Evolutionary conservation across 1,140 invertebrate genomes (phyloP), one percentile per base, ranked within the genome.

Genomic region (Pectinophora gossypiella): DNA sequence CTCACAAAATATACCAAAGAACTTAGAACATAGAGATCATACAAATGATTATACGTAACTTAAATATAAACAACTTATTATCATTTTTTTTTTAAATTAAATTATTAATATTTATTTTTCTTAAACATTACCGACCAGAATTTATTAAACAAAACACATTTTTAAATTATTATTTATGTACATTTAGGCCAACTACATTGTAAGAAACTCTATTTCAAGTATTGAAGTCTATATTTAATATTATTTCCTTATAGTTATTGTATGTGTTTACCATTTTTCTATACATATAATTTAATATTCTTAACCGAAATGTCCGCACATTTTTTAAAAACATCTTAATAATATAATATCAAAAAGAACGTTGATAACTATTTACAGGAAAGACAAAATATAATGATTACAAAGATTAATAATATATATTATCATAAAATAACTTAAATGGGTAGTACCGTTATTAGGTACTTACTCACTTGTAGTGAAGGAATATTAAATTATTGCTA

Each of bases 171-270:
- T 40, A 19, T 23, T 43, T 54, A 43, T 54, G 35, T 53, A 53
- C 51, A 53, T 6, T 53, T 52, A 52, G 51, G 43, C 51, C 51
- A 20, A 42, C 36, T 48, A 54, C 18, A 43, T 48, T 48, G 52
- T 54, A 54, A 54, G 52, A 54, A 54, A 54, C 42, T 7, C 36
- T 40, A 40, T 40, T 18, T 40, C 15, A 40, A 16, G 15, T 40
- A 40, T 6, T 40, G 36, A 40, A 40, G 36, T 40, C 52, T 54
- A 54, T 51, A 42, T 27, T 53, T 53, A 16, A 13, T 40, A 15
- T 40, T 40, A 40, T 18, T 6, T 40, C n/a, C 16, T 40, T 40
- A 40, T 2, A 15, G 7, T 54, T 54, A 48, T 54, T 54, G 22
- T 54, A 19, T 43, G 27, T n/a, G 27, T 32, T n/a, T 32, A 32